These are phyloP conservation scores for Drosophila robusta DNA, from an alignment of 2,888 invertebrate species.

Conservation along the genomic window DNA sequence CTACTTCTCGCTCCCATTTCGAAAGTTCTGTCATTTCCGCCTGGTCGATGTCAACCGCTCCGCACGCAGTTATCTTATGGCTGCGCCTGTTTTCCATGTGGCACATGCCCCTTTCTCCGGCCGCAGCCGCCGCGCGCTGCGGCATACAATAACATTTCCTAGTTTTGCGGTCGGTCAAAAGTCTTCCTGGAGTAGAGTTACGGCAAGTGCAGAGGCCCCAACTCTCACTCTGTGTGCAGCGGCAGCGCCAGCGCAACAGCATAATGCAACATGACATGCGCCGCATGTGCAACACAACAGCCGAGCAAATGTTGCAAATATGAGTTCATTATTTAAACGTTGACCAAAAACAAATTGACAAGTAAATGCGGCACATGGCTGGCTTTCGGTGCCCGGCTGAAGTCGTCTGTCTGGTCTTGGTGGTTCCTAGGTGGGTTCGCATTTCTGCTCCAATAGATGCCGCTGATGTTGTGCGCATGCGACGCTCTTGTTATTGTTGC, in stretches of 20 bases:
- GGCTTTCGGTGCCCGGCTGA: conserved; percentile 47
- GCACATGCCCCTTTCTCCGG: conserved; percentile 4
- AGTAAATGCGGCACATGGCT: conserved; percentile 77
- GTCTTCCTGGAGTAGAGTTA: conserved; percentile 80
- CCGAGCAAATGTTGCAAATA: conserved; percentile 76
- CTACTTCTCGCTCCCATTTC: neutral
- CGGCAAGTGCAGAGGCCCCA: conserved; percentile 70
- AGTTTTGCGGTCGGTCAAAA: conserved; percentile 78
- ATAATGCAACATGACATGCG: conserved; percentile 82
- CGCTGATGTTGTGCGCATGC: conserved; percentile 60
- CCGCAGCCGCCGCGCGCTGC: neutral
- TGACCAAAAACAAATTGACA: conserved; percentile 83
- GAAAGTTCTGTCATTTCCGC: conserved; percentile 25
- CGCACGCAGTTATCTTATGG: conserved; percentile 15
- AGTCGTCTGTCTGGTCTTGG: conserved; percentile 34
- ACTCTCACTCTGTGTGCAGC: conserved; percentile 38
- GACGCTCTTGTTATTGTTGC: conserved; percentile 57
- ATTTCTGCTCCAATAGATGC: conserved; percentile 78
- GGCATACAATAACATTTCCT: conserved; percentile 71
- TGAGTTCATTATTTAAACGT: conserved; percentile 83
- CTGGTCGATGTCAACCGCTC: conserved; percentile 22
- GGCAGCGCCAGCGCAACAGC: conserved; percentile 34
- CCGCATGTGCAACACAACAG: conserved; percentile 77
- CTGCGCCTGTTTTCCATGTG: conserved; percentile 24
- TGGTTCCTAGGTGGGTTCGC: conserved; percentile 71